These are phyloP conservation scores for Cryptoblepharus egeriae DNA, from an alignment of 2,797 vertebrate genomes.

Conservation along the genomic window DNA sequence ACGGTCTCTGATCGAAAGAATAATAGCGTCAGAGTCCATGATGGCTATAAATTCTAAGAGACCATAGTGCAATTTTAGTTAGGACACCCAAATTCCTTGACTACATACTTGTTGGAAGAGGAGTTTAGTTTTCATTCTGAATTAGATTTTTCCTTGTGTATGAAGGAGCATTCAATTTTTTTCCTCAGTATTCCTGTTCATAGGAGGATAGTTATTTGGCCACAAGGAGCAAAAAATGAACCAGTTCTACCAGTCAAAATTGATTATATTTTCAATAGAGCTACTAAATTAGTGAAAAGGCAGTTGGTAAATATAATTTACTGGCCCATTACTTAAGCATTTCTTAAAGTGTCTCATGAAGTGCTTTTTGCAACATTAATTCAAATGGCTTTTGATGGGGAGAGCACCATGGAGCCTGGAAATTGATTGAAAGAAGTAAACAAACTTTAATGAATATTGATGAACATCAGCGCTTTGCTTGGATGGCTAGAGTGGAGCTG, in stretches of 20 bases:
- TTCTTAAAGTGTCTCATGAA: neutral
- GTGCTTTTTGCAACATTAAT: conserved; percentile 40
- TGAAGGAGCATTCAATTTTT: neutral
- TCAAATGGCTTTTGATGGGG: conserved; percentile 32
- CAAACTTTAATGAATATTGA: conserved; percentile 36
- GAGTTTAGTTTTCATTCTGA: too few species aligned
- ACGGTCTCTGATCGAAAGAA: too few species aligned
- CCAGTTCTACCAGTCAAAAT: conserved; percentile 9
- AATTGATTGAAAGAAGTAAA: conserved; percentile 44
- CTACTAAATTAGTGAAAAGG: conserved; percentile 25
- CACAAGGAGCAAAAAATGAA: conserved; percentile 18
- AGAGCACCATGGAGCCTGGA: conserved; percentile 30
- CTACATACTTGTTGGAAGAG: too few species aligned
- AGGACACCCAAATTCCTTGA: too few species aligned
- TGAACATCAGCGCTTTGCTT: conserved; percentile 20
- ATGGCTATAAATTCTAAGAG: too few species aligned
- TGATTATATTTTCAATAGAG: conserved; percentile 5
- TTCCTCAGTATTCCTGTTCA: neutral
- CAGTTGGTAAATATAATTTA: conserved; percentile 34
- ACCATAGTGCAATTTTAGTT: too few species aligned
- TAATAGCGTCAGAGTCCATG: too few species aligned
- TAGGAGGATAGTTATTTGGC: conserved; percentile 4
- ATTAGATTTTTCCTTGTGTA: too few species aligned
- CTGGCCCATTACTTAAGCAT: conserved; percentile 29
- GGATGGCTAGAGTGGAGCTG: neutral